phyloP scores from a whole-genome alignment of 2,888 invertebrate genomes.

The Mythimna impura region DNA sequence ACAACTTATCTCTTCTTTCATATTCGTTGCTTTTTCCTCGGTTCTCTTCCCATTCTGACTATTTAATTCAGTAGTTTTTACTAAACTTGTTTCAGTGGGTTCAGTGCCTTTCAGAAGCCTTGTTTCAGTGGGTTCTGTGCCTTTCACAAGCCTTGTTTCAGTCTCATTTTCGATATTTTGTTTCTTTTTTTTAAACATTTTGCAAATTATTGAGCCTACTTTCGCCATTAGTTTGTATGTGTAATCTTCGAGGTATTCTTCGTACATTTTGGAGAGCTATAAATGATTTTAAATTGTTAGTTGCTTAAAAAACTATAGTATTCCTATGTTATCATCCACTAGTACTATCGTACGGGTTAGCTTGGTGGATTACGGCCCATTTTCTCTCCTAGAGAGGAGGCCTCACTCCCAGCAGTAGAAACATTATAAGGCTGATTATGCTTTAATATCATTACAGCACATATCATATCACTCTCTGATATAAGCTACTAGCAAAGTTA shows the following conservation, averaged over 20 bases:
- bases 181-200: constrained; percentile 69
- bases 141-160: constrained; percentile 47
- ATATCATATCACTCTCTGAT: too few species aligned
- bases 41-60: constrained; percentile 22
- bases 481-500: too few species aligned
- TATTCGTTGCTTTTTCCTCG: constrained; percentile 19
- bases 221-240: constrained; percentile 87
- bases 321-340: too few species aligned
- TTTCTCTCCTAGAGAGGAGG: too few species aligned
- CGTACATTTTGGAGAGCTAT: constrained; percentile 93
- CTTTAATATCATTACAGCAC: too few species aligned
- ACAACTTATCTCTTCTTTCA: constrained; percentile 26
- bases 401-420: too few species aligned
- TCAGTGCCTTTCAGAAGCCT: constrained; percentile 40
- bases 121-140: constrained; percentile 50
- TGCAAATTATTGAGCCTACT: constrained; percentile 78
- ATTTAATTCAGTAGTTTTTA: constrained; percentile 29
- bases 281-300: too few species aligned
- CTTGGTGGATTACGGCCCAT: too few species aligned
- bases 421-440: too few species aligned
- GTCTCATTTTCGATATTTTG: constrained; percentile 45
- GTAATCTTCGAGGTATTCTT: constrained; percentile 93
- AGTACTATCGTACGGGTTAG: too few species aligned
- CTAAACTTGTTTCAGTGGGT: constrained; percentile 56
- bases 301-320: too few species aligned